Evolutionary conservation across 2,113 vertebrate species (phyloP), one percentile per base, ranked within the genome.

Genomic region (Oryzias curvinotus): DNA sequence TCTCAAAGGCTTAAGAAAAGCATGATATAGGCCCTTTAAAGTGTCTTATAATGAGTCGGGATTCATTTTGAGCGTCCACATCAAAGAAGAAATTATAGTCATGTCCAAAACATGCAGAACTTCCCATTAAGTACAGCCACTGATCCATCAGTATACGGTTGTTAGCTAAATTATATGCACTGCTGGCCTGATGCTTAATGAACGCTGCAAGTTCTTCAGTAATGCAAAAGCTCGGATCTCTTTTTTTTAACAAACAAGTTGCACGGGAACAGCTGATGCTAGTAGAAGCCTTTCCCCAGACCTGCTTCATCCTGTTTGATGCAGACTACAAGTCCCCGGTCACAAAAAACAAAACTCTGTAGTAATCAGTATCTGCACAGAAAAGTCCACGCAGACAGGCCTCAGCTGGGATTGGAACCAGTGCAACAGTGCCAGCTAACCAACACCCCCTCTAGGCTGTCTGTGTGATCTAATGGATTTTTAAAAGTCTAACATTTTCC

Each of bases 221-320:
- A 44, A 44, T 62, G 28, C 59, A 19, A 68, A 71, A 73, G 51
- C 60, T 74, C 43, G 57, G 57, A 73, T 65, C 21, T 42, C 54
- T 50, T 49, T 60, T 49, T 60, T 44, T 53, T 61, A 67, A 69
- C 28, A 75, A 36, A 62, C 17, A 81, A 36, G 44, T 53, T 65
- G 60, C 64, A 69, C 69, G 42, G 78, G 75, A 61, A 15, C 10
- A 3, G 47, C 15, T 43, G 56, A 61, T 49, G 68, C 46, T 57
- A 67, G 46, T 7, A 36, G 36, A 36, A 12, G 36, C 36, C 8
- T 28, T 28, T 28, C 26, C 26, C 26, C 4, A 5, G 36, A 12
- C 36, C 7, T 36, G 7, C 30, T 7, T 36, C 26, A 28, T 28
- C 26, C 6, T 28, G 1, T 28, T 10, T 36, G 30, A 36, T 36